Evolutionary conservation across 2,888 invertebrate species (phyloP), one percentile per base, ranked within the genome.

Genomic region (Philonicus albiceps): DNA sequence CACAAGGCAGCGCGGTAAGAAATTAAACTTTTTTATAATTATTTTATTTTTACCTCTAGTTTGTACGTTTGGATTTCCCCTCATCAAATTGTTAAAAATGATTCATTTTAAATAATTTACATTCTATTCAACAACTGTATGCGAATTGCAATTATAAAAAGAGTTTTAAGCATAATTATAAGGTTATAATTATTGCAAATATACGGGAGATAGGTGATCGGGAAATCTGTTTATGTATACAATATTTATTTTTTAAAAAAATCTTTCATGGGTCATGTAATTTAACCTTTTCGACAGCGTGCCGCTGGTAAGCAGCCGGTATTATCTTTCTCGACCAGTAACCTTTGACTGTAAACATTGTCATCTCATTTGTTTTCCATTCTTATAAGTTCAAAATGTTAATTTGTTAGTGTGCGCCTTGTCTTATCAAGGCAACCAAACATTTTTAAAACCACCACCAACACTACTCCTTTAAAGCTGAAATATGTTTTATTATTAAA

Each of bases 1-100:
- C 30, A 72, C 76, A 7, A n/a, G 85, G 73, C 11, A 86, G 75
- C 55, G 85, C 75, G 85, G 85, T 86, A 86, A 86, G 85, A 55
- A 30, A 78, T 19, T 22, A 22, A 78, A 8, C n/a, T 40, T 27
- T 22, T 80, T 49, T 80, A 80, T 80, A 22, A 40, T n/a, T 22
- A 40, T 11, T 22, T 64, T 1, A 22, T 27, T 64, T 27, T 22
- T 22, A 64, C 7, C 22, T 64, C 11, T 64, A 8, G 2, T 64
- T 64, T 27, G 11, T 64, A n/a, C 64, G 64, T 7, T 7, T 43
- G 64, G 64, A 64, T 11, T 64, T 64, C 11, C 64, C 64, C 64
- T 8, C 0, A 27, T 22, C 4, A 22, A 64, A 64, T 64, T 19
- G 64, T 7, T 49, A n/a, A 49, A 19, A 49, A 6, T 49, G 16